Evolutionary conservation across 2,113 vertebrate genomes (phyloP), one percentile per base, ranked within the genome.

Genomic region (Ctenodactylus gundi): DNA sequence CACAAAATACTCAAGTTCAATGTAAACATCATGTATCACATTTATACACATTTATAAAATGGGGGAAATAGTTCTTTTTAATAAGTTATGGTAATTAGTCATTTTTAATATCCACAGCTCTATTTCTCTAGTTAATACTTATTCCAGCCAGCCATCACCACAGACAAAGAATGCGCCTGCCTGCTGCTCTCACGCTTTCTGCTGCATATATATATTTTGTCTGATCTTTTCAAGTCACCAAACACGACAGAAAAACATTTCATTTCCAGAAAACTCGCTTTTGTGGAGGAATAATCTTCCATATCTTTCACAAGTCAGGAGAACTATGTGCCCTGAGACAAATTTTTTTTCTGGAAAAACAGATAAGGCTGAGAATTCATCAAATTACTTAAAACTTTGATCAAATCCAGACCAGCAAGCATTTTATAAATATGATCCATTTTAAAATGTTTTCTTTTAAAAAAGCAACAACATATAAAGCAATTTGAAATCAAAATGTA

Each of bases 301-400:
- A 51, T 25, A 41, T 36, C 34, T 77, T 64, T 44, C 36, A 46
- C 27, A 58, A 75, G 65, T 13, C 21, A 78, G 34, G 31, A n/a
- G 31, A 2, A 29, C 15, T 58, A 14, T 27, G 17, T 51, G 51
- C 55, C 20, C 88, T 31, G n/a, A 91, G 9, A 67, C 3, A 41
- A 67, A 46, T 36, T 88, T 94, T 36, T 88, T 94, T 96, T 91
- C 64, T 55, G 39, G 64, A 85, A 91, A 93, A 93, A 44, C 25
- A 53, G 17, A 23, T 78, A 84, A 73, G n/a, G 15, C 41, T 67
- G 49, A 39, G 64, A 91, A 80, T 68, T 12, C 18, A 85, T 39
- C 34, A n/a, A 93, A 21, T 17, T 85, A 31, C 55, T 95, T 87
- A 84, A 93, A 93, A 93, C 49, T 78, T 36, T 80, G 46, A 67